A percentile compares a stretch with the other conserved stretches of the same genome.
phyloP scores from a whole-genome alignment of 37 sponge, comb jelly and placozoan species.

The Beroe forskalii region DNA sequence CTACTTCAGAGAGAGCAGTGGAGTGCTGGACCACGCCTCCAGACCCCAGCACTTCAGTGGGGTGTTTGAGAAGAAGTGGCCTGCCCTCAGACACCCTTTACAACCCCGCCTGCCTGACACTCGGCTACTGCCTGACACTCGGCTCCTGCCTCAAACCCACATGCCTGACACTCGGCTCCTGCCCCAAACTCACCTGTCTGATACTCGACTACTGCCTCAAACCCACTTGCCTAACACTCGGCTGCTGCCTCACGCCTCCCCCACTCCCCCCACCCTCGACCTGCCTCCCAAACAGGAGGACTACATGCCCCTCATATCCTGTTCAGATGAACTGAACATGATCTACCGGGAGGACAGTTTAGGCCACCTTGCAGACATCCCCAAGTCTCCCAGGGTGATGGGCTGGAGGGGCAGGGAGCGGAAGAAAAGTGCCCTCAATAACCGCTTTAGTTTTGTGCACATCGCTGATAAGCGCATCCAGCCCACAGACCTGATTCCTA shows the following conservation, averaged over 20 bases:
- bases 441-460: background rate
- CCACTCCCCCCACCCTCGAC: background rate
- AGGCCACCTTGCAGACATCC: background rate
- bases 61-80: constrained; percentile 24
- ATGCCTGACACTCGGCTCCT: background rate
- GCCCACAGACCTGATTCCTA: background rate
- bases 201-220: background rate
- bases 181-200: background rate
- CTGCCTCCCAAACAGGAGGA: background rate
- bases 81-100: background rate
- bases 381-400: background rate
- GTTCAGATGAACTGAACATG: constrained; percentile 52
- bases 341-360: background rate
- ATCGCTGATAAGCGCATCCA: constrained; percentile 44
- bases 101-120: background rate
- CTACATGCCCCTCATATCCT: background rate
- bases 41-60: background rate
- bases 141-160: background rate
- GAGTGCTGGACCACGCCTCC: background rate
- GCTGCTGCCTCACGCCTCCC: background rate
- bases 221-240: background rate
- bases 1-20: constrained; percentile 16
- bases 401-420: background rate
- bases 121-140: background rate
- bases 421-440: background rate